Evolutionary conservation across 2,797 vertebrate genomes (phyloP).

Genomic region (Protonibea diacanthus): DNA sequence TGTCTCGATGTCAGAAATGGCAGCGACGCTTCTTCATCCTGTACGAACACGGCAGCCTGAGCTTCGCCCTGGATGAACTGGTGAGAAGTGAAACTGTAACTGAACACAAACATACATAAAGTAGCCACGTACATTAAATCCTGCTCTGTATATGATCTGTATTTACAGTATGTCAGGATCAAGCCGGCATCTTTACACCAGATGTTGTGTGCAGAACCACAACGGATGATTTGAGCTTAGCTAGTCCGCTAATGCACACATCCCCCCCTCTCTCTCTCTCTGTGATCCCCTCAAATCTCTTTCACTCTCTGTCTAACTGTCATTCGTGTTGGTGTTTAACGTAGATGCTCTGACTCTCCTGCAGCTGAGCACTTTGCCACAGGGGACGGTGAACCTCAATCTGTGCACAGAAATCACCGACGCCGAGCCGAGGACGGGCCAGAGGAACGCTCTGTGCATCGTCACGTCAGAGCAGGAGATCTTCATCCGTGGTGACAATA

Average conservation of each 20-base stretch:
- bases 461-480: slow-evolving; percentile 75
- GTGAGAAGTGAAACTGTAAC: slow-evolving; percentile 53
- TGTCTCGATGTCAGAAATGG: slow-evolving; percentile 77
- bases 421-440: slow-evolving; percentile 79
- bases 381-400: slow-evolving; percentile 82
- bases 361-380: slow-evolving; percentile 82
- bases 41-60: slow-evolving; percentile 81
- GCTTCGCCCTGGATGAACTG: slow-evolving; percentile 82
- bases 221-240: slow-evolving; percentile 75
- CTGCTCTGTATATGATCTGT: slow-evolving; percentile 12
- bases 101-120: not conserved
- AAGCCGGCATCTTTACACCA: slow-evolving; percentile 72
- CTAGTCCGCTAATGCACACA: slow-evolving; percentile 66
- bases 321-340: slow-evolving; percentile 22
- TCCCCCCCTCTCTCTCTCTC: slow-evolving; percentile 20
- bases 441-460: slow-evolving; percentile 80
- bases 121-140: slow-evolving; percentile 10
- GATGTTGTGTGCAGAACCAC: slow-evolving; percentile 70
- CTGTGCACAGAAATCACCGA: slow-evolving; percentile 75
- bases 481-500: slow-evolving; percentile 82
- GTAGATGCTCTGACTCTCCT: slow-evolving; percentile 24
- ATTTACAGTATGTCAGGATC: slow-evolving; percentile 36
- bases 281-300: slow-evolving; percentile 62
- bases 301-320: not conserved
- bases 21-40: slow-evolving; percentile 85